Evolutionary conservation across 2,113 vertebrate genomes (phyloP).

Genomic region (Nettapus auritus): DNA sequence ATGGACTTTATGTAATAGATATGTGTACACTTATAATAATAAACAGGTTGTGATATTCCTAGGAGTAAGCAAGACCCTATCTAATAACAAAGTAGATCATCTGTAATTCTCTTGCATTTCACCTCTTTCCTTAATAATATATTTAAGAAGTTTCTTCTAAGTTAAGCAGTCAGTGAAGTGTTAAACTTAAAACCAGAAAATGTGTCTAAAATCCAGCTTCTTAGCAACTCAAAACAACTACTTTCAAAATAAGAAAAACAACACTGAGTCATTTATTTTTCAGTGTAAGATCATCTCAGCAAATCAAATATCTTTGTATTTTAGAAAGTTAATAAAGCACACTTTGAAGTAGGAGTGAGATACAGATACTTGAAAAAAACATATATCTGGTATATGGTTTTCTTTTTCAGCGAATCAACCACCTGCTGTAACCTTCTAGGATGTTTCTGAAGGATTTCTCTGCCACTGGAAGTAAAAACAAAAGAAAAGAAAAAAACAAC

Average conservation of each 20-base stretch:
- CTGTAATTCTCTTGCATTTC: not conserved
- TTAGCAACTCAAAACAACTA: conserved; percentile 1
- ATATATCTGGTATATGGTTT: rapidly evolving
- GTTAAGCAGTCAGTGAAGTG: not conserved
- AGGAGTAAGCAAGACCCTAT: not conserved
- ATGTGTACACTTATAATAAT: not conserved
- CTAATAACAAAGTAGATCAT: not conserved
- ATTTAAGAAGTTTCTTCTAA: not conserved
- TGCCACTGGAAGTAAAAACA: not conserved
- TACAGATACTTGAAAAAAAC: not conserved
- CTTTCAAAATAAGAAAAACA: not conserved
- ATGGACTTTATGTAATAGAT: not conserved
- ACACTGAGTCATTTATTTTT: conserved; percentile 27
- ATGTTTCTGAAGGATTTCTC: not conserved
- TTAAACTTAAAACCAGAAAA: conserved; percentile 9
- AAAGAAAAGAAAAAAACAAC: not conserved
- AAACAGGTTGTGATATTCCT: not conserved
- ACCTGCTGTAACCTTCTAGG: not conserved
- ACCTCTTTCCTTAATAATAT: conserved; percentile 1
- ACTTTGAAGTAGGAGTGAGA: not conserved
- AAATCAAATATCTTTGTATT: not conserved
- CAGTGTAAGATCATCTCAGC: not conserved
- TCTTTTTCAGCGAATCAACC: not conserved
- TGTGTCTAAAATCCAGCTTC: not conserved
- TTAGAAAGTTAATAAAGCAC: not conserved